A percentile compares a stretch with the other conserved stretches of the same genome.
Evolutionary conservation across 2,888 invertebrate species (phyloP).

Genomic region (Trachelus stipa): DNA sequence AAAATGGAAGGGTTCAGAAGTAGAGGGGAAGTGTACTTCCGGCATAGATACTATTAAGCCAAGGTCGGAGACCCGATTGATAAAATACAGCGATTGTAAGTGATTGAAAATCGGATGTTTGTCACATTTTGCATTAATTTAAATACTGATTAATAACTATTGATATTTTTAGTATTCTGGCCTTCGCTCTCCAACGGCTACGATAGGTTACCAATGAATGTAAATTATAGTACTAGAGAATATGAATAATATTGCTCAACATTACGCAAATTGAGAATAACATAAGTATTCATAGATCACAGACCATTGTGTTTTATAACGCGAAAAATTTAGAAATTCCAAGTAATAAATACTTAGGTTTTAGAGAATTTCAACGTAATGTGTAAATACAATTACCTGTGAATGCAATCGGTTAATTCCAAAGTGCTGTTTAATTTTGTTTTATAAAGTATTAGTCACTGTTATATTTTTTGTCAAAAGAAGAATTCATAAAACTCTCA

Average conservation of each 20-base stretch:
- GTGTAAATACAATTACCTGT: background rate
- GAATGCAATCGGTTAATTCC: background rate
- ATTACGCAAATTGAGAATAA: background rate
- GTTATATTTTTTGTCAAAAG: background rate
- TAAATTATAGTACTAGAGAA: background rate
- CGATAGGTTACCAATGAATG: background rate
- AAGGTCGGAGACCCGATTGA: background rate
- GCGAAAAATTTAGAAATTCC: background rate
- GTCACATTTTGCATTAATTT: background rate
- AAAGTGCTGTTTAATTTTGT: background rate
- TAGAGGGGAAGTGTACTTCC: constrained; percentile 34
- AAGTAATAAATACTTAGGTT: background rate
- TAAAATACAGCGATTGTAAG: background rate
- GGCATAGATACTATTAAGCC: constrained; percentile 27
- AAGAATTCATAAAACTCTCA: background rate
- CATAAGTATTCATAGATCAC: background rate
- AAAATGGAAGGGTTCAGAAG: constrained; percentile 30
- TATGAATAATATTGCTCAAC: background rate
- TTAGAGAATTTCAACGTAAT: background rate
- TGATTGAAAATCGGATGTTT: background rate
- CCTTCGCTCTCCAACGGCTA: background rate
- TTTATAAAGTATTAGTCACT: background rate
- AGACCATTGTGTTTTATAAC: background rate
- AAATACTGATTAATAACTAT: background rate
- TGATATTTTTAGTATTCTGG: background rate